Conservation (phyloP, 2,888 invertebrate genomes). For the Tipula unca region DNA sequence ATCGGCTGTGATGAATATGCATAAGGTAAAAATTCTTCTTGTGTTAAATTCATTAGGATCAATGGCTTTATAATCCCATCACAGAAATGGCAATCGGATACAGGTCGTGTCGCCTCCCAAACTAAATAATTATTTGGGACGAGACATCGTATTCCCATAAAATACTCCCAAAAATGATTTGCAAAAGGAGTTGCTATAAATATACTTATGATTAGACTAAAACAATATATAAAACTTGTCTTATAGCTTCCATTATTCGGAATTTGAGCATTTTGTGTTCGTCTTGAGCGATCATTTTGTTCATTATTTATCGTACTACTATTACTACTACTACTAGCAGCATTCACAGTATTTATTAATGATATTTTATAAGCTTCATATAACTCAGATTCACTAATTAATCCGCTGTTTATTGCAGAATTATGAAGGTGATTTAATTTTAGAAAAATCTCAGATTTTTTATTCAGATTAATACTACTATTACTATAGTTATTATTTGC, state of each 20-base stretch:
- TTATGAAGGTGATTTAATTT: slow-evolving; percentile 35
- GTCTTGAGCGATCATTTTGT: not conserved
- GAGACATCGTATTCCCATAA: slow-evolving; percentile 60
- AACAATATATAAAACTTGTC: slow-evolving; percentile 17
- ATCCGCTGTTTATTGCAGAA: slow-evolving; percentile 34
- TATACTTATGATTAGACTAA: slow-evolving; percentile 17
- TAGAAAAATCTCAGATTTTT: slow-evolving; percentile 31
- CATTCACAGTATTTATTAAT: slow-evolving; percentile 25
- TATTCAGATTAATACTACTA: not conserved
- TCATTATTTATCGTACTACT: slow-evolving; percentile 10
- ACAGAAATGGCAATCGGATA: slow-evolving; percentile 75
- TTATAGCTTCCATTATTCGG: slow-evolving; percentile 14
- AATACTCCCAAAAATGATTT: slow-evolving; percentile 37
- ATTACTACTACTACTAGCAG: too few relatives aligned
- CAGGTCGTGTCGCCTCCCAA: slow-evolving; percentile 79
- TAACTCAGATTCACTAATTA: slow-evolving; percentile 35
- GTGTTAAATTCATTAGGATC: slow-evolving; percentile 58
- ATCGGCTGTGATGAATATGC: slow-evolving; percentile 75
- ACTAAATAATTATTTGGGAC: slow-evolving; percentile 75
- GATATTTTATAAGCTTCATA: slow-evolving; percentile 36
- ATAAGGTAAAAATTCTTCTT: slow-evolving; percentile 58
- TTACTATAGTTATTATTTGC: slow-evolving; percentile 16
- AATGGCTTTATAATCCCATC: slow-evolving; percentile 56
- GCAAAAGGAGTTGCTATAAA: slow-evolving; percentile 38
- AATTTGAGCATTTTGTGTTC: not conserved